phyloP scores from a whole-genome alignment of 2,888 invertebrate species.

The Ormyrus labotus region DNA sequence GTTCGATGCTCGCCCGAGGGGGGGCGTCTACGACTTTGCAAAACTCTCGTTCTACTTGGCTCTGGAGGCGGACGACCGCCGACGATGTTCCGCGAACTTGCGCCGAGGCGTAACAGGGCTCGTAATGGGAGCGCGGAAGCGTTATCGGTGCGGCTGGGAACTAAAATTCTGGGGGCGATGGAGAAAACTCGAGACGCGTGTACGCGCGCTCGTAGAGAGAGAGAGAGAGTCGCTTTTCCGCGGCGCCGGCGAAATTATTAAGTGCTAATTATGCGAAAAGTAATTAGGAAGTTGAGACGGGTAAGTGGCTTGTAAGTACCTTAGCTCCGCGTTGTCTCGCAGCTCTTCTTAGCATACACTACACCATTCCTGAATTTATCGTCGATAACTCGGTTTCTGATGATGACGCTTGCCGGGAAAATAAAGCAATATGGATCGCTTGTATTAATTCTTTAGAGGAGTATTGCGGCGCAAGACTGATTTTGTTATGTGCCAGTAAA shows the following conservation, averaged over 20 bases:
- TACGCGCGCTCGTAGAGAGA: not conserved
- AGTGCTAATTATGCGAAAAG: conserved; percentile 54
- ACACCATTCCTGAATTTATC: conserved; percentile 30
- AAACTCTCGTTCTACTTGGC: conserved; percentile 25
- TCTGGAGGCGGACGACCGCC: not conserved
- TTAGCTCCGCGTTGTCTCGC: not conserved
- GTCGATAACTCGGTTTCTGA: not conserved
- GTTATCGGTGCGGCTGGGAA: conserved; percentile 36
- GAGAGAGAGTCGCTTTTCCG: not conserved
- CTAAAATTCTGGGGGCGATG: not conserved
- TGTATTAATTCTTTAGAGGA: no score
- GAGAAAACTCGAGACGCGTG: conserved; percentile 20
- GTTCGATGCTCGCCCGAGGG: conserved; percentile 51
- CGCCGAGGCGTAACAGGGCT: conserved; percentile 28
- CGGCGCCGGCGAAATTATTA: conserved; percentile 49
- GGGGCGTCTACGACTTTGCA: conserved; percentile 40
- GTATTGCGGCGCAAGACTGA: no score
- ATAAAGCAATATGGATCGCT: no score
- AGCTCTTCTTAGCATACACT: not conserved
- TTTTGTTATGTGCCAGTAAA: no score
- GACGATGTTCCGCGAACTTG: conserved; percentile 34
- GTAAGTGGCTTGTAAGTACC: conserved; percentile 49
- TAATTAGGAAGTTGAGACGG: conserved; percentile 44
- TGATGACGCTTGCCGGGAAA: no score
- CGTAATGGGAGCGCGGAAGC: conserved; percentile 52